A percentile compares a stretch with the other conserved stretches of the same genome.
These are phyloP conservation scores for Pachypanchax playfairii DNA, from an alignment of 2,113 vertebrate genomes.

Conservation along the genomic window DNA sequence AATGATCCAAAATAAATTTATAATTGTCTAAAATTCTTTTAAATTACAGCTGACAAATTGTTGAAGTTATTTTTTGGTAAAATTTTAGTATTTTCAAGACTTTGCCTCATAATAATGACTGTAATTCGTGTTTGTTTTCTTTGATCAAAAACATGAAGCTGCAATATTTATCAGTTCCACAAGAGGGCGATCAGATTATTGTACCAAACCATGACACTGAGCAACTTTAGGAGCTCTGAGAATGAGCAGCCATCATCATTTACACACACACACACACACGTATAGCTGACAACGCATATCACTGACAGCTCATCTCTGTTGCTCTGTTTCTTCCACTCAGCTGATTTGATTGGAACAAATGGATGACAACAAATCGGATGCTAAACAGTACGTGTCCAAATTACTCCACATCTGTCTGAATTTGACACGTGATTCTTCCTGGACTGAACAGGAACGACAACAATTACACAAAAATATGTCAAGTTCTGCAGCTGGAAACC, in stretches of 20 bases:
- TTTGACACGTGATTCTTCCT: neutral
- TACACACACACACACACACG: constrained; percentile 16
- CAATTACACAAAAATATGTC: neutral
- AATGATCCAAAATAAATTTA: too few relatives aligned
- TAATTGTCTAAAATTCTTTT: neutral
- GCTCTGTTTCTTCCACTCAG: constrained; percentile 16
- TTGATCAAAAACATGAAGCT: constrained; percentile 11
- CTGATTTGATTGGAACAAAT: constrained; percentile 29
- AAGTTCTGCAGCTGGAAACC: neutral
- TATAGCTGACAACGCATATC: constrained; percentile 46
- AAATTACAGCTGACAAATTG: too few relatives aligned
- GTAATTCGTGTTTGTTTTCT: too few relatives aligned
- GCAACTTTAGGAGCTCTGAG: constrained; percentile 24
- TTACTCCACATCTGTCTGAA: constrained; percentile 9
- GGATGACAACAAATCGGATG: constrained; percentile 28
- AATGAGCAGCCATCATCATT: constrained; percentile 23
- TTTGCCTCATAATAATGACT: neutral
- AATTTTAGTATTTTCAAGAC: neutral
- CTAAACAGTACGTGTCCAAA: constrained; percentile 17
- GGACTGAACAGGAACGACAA: neutral
- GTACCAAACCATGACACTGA: constrained; percentile 5
- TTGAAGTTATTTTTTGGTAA: too few relatives aligned
- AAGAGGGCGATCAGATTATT: constrained; percentile 62
- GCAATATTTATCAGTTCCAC: constrained; percentile 41
- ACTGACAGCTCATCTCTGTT: constrained; percentile 40